phyloP scores from a whole-genome alignment of 2,888 invertebrate genomes.

The Chloroclystis v-ata region DNA sequence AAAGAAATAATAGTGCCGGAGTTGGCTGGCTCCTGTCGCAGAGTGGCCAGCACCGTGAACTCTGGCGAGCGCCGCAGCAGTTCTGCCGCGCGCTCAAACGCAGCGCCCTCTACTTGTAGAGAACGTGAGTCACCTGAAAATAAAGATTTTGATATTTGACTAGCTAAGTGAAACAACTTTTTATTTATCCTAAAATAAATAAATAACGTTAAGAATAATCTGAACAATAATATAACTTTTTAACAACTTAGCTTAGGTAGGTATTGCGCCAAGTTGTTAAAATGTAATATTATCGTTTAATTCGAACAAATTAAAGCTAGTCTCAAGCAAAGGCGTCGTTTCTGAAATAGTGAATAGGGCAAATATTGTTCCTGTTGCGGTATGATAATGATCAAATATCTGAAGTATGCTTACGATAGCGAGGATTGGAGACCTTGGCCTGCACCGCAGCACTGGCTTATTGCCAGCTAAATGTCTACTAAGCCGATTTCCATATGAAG shows the following conservation, averaged over 20 bases:
- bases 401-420: constrained; percentile 27
- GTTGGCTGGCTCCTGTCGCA: constrained; percentile 88
- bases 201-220: no score
- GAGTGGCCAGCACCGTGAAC: constrained; percentile 87
- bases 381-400: constrained; percentile 44
- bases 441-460: constrained; percentile 47
- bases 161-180: no score
- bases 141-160: no score
- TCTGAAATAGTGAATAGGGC: background rate
- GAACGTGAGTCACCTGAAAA: constrained; percentile 84
- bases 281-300: no score
- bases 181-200: no score
- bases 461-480: constrained; percentile 41
- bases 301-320: no score
- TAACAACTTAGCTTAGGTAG: no score
- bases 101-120: constrained; percentile 82
- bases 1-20: constrained; percentile 90
- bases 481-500: no score
- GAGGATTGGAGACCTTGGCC: constrained; percentile 45
- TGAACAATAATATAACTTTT: no score
- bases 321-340: background rate
- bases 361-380: constrained; percentile 28
- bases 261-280: no score
- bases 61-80: constrained; percentile 84
- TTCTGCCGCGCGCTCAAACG: constrained; percentile 83